Base-by-base conservation (phyloP, 2,113 vertebrate species). In the Poeciliopsis retropinna region DNA sequence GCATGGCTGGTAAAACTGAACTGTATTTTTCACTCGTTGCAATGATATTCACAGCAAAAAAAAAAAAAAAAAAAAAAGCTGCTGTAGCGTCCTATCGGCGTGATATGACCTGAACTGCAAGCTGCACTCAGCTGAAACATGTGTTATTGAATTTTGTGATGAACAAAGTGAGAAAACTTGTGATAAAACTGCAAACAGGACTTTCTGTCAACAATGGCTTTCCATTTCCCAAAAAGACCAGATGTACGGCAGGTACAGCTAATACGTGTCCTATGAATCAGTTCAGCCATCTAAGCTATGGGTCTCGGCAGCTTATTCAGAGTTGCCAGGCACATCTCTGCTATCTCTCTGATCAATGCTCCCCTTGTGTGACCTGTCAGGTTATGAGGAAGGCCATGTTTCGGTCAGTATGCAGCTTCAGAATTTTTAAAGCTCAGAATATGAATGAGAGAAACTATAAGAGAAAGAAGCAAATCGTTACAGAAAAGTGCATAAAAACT, bases 401-500 rank as follows among this genome's bases (percentile, higher is more conserved):
- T 57, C 9, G 2, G 22, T n/a, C 51, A 10, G 25, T n/a, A n/a
- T 57, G 7, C 51, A 57, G 25, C 22, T 25, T 10, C 9, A 47
- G 44, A 47, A 17, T 17, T 47, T 19, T 47, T 47, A 19, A 19
- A 17, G 15, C 44, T 19, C 11, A 54, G 62, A 5, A 68, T 14
- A 30, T 8, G 6, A 67, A 62, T 32, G 10, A 0, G 17, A 75
- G 66, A 1, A 51, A 75, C 17, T 47, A 44, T 54, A 41, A 14
- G 57, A 73, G 29, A 64, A 32, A 54, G 2, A 61, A 66, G 78
- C 51, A 66, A 57, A 25, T 41, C 60, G 73, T 47, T 29, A 22
- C 15, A 87, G 77, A 84, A 64, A 84, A 64, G 70, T 15, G 9
- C 14, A 67, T 72, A 7, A 62, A 57, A 73, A 74, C 51, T 37